These are phyloP conservation scores for Alentia gelatinosa DNA, from an alignment of 2,888 invertebrate species.

Conservation along the genomic window DNA sequence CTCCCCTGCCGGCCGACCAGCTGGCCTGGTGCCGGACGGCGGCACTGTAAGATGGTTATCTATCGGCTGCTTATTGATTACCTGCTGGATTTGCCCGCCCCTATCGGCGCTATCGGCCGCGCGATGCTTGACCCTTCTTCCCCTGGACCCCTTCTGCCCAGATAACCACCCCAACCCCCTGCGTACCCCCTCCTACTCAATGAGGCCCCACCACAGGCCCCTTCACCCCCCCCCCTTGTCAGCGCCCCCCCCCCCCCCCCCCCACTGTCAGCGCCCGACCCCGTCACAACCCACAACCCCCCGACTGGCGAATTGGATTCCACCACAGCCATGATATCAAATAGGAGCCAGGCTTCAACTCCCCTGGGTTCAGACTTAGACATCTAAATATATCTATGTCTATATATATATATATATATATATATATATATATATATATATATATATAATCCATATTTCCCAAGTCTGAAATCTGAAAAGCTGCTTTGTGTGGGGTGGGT, in stretches of 20 bases:
- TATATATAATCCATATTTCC: too few relatives aligned
- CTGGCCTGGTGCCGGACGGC: not conserved
- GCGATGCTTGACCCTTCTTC: not conserved
- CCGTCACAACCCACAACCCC: too few relatives aligned
- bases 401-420: too few relatives aligned
- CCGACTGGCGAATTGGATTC: too few relatives aligned
- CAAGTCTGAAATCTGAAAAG: too few relatives aligned
- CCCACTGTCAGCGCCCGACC: not conserved
- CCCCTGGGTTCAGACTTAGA: too few relatives aligned
- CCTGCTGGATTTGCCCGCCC: not conserved
- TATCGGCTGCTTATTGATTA: not conserved
- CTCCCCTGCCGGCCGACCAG: not conserved
- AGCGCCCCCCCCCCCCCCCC: not conserved
- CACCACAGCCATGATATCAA: too few relatives aligned
- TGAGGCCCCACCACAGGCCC: not conserved
- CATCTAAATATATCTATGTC: too few relatives aligned
- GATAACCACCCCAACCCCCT: not conserved
- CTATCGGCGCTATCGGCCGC: not conserved
- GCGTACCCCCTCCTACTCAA: not conserved
- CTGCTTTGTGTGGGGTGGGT: too few relatives aligned
- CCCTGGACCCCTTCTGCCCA: not conserved
- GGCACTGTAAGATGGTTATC: not conserved
- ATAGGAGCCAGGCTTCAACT: too few relatives aligned
- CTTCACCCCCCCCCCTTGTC: not conserved
- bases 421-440: too few relatives aligned